phyloP scores from a whole-genome alignment of 53 echinoderm and acorn worm species.

The Paracentrotus lividus region DNA sequence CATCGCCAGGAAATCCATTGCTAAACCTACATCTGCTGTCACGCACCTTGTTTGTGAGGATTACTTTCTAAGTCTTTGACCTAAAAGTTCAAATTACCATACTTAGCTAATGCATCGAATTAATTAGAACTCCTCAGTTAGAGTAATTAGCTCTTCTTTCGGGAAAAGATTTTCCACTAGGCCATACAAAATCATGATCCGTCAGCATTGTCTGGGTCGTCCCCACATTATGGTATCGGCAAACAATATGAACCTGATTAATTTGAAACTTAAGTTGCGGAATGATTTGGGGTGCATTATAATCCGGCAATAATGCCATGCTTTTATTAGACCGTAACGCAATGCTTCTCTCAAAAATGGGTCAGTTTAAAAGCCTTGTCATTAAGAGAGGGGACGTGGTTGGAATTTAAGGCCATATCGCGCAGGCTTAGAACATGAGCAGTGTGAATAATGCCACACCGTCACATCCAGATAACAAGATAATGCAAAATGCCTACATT shows the following conservation, averaged over 20 bases:
- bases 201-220: no score
- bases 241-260: neutral
- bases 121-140: neutral
- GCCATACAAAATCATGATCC: neutral
- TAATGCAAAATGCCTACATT: no score
- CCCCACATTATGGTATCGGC: neutral
- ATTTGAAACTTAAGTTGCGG: neutral
- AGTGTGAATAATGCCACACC: neutral
- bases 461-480: no score
- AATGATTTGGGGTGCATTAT: neutral
- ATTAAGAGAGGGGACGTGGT: neutral
- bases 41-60: neutral
- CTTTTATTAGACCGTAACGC: neutral
- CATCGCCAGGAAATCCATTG: neutral
- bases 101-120: neutral
- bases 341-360: neutral
- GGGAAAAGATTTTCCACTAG: neutral
- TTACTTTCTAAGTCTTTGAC: neutral
- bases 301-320: neutral
- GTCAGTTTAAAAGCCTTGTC: neutral
- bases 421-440: neutral
- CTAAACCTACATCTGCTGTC: neutral
- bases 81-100: neutral
- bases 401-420: neutral
- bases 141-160: neutral